Percentiles rank a stretch among this genome's conserved stretches.
phyloP scores from a whole-genome alignment of 2,797 vertebrate genomes.

The Alfaro cultratus region DNA sequence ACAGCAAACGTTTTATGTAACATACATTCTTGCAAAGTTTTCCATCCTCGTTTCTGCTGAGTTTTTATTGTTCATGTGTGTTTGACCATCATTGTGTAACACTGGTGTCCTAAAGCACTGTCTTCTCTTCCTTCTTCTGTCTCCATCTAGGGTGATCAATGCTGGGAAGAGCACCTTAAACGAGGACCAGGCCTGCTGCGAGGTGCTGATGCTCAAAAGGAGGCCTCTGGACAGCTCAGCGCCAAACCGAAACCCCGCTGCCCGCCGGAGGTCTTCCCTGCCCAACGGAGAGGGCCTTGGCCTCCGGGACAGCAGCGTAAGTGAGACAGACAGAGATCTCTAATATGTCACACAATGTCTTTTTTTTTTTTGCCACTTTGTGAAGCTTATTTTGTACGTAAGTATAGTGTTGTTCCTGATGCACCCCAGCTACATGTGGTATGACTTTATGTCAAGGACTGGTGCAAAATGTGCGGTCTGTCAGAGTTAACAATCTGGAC shows the following conservation, averaged over 20 bases:
- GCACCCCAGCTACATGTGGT: too few species aligned
- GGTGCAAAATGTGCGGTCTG: background rate
- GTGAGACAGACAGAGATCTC: conserved; percentile 42
- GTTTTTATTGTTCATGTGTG: background rate
- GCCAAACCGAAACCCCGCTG: conserved; percentile 83
- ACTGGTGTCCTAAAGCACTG: background rate
- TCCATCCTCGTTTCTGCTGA: background rate
- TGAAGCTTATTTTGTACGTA: background rate
- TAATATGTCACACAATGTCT: background rate
- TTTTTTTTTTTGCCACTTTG: background rate
- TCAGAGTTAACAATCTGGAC: background rate
- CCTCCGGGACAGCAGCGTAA: conserved; percentile 85
- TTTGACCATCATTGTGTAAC: background rate
- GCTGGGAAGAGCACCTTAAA: conserved; percentile 96
- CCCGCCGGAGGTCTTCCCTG: conserved; percentile 90
- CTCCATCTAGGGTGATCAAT: conserved; percentile 90
- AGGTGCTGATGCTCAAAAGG: conserved; percentile 91
- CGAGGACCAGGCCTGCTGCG: conserved; percentile 97
- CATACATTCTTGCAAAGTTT: background rate
- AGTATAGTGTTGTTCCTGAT: background rate
- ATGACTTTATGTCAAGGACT: background rate
- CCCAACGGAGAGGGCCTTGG: conserved; percentile 91
- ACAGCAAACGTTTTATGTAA: background rate
- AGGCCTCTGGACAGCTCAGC: conserved; percentile 79
- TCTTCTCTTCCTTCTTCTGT: background rate